These are phyloP conservation scores for Megalonaias nervosa DNA, from an alignment of 1,140 invertebrate species.

Conservation along the genomic window DNA sequence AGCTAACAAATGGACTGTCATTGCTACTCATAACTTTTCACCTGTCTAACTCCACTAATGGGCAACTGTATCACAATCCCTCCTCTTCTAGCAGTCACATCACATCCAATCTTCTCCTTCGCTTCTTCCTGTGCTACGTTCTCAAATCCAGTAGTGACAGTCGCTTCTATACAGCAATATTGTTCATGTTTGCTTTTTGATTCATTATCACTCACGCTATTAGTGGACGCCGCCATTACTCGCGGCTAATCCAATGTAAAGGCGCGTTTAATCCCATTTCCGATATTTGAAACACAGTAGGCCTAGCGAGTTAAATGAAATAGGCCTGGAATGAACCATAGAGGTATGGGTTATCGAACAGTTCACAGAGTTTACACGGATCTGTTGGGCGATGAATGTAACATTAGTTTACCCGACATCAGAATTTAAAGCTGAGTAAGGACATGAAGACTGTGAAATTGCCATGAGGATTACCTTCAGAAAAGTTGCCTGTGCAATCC, in stretches of 20 bases:
- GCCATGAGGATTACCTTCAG: slow-evolving; percentile 57
- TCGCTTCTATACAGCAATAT: slow-evolving; percentile 69
- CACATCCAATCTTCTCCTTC: slow-evolving; percentile 71
- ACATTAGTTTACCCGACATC: background rate
- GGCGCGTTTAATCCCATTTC: slow-evolving; percentile 1
- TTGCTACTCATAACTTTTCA: slow-evolving; percentile 34
- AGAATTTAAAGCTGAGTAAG: background rate
- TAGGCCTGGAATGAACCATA: background rate
- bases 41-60: slow-evolving; percentile 66
- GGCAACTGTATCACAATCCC: slow-evolving; percentile 73
- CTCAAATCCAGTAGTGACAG: slow-evolving; percentile 76
- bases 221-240: slow-evolving; percentile 58
- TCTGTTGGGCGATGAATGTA: background rate
- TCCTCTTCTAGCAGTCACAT: slow-evolving; percentile 69
- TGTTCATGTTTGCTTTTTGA: slow-evolving; percentile 5
- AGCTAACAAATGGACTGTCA: no score
- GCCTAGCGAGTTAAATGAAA: no score
- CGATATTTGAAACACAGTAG: no score
- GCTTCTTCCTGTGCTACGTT: slow-evolving; percentile 74
- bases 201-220: slow-evolving; percentile 24
- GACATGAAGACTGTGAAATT: slow-evolving; percentile 14
- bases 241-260: background rate
- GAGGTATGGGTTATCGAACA: slow-evolving; percentile 4
- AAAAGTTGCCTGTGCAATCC: slow-evolving; percentile 57
- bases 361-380: background rate